A percentile compares a stretch with the other conserved stretches of the same genome.
Conservation (phyloP, 1,140 invertebrate genomes). For the Sinella curviseta region DNA sequence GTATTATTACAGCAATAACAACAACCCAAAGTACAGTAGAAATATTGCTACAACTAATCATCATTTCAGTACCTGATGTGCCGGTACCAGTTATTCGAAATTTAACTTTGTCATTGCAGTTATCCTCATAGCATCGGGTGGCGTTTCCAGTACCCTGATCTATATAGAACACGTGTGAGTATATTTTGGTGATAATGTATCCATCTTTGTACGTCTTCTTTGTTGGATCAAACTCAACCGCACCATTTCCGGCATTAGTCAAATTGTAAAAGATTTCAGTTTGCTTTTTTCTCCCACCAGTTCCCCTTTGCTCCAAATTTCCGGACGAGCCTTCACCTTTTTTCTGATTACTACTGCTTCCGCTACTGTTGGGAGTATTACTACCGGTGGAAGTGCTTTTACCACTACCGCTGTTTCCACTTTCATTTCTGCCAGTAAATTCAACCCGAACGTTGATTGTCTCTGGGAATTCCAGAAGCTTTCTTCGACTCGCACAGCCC, state of each 20-base stretch:
- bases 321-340: neutral
- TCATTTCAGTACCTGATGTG: too few species aligned
- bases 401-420: neutral
- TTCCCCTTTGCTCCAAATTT: neutral
- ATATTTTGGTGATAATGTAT: conserved; percentile 34
- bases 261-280: conserved; percentile 6
- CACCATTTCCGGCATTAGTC: neutral
- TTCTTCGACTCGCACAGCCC: conserved; percentile 44
- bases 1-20: too few species aligned
- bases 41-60: too few species aligned
- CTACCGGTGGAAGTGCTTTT: neutral
- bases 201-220: conserved; percentile 34
- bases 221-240: neutral
- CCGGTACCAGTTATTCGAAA: neutral
- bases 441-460: conserved; percentile 14
- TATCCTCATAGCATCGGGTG: conserved; percentile 41
- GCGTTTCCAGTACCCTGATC: conserved; percentile 44
- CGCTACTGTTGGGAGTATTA: neutral
- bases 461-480: conserved; percentile 31
- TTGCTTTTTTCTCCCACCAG: neutral
- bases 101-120: conserved; percentile 41
- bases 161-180: conserved; percentile 44
- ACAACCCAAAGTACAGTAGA: too few species aligned
- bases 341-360: neutral
- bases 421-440: neutral